These are phyloP conservation scores for Cephalopachus bancanus DNA, from an alignment of 2,797 vertebrate species.

Conservation along the genomic window DNA sequence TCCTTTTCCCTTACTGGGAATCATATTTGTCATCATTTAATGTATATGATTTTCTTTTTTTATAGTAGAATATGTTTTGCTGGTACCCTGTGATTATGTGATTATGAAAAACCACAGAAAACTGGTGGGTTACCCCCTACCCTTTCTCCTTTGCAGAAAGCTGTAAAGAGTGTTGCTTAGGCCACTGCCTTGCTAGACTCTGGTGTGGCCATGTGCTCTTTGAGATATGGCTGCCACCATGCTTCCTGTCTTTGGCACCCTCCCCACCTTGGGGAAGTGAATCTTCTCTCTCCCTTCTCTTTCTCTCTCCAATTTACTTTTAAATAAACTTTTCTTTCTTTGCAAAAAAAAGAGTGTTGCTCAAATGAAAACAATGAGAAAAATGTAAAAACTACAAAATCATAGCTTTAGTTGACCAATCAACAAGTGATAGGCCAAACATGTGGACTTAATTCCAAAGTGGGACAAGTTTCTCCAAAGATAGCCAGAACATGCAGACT, in stretches of 20 bases:
- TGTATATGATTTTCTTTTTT: not conserved
- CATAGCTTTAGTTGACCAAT: not conserved
- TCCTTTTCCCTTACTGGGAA: not conserved
- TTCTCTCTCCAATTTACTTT: too few species aligned
- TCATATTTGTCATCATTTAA: conserved; percentile 33
- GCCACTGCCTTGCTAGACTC: too few species aligned
- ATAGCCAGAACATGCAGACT: not conserved
- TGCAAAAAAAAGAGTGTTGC: too few species aligned
- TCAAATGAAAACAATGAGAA: not conserved
- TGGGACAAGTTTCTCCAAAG: not conserved
- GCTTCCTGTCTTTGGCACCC: too few species aligned
- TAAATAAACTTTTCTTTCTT: too few species aligned
- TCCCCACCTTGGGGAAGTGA: too few species aligned
- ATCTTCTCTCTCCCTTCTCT: too few species aligned
- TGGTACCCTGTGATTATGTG: not conserved
- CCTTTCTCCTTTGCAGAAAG: not conserved
- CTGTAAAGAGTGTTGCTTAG: not conserved
- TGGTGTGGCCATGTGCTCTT: too few species aligned
- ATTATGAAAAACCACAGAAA: conserved; percentile 3
- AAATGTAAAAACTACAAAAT: not conserved
- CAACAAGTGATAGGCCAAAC: not conserved
- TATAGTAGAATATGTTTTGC: conserved; percentile 15
- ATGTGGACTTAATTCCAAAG: not conserved
- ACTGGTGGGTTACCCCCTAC: not conserved
- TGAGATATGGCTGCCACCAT: too few species aligned